These are phyloP conservation scores for Hyposoter dolosus DNA, from an alignment of 2,888 invertebrate genomes.

Conservation along the genomic window DNA sequence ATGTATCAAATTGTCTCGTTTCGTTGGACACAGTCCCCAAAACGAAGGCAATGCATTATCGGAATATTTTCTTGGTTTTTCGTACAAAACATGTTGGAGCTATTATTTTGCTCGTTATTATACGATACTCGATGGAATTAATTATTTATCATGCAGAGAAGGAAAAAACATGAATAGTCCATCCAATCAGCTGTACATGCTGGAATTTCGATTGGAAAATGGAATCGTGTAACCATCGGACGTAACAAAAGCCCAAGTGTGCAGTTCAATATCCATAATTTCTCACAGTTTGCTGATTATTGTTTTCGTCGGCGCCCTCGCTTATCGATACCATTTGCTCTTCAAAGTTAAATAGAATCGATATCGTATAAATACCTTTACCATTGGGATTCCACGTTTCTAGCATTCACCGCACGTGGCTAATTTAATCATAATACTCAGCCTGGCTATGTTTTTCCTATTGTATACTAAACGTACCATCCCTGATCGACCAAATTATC, in stretches of 20 bases:
- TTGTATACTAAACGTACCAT: background rate
- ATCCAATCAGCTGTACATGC: background rate
- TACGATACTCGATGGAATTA: background rate
- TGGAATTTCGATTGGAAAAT: slow-evolving; percentile 1
- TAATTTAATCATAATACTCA: slow-evolving; percentile 26
- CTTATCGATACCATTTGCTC: slow-evolving; percentile 20
- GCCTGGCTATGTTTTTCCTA: slow-evolving; percentile 3
- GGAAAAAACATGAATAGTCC: background rate
- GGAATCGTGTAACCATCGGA: background rate
- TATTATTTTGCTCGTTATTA: background rate
- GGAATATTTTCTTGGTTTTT: background rate
- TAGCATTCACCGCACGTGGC: slow-evolving; percentile 20
- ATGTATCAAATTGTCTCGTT: background rate
- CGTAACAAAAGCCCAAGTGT: slow-evolving; percentile 4
- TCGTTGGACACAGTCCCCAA: background rate
- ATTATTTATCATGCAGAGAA: background rate
- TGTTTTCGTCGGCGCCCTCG: background rate
- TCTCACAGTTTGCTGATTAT: background rate
- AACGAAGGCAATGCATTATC: background rate
- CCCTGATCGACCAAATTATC: background rate
- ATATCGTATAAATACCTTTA: slow-evolving; percentile 6
- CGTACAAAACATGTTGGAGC: background rate
- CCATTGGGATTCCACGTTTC: background rate
- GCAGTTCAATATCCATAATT: slow-evolving; percentile 16
- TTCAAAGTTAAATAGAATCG: slow-evolving; percentile 37